Evolutionary conservation across 2,113 vertebrate species (phyloP), one percentile per base, ranked within the genome.

Genomic region (Hydropotes inermis): DNA sequence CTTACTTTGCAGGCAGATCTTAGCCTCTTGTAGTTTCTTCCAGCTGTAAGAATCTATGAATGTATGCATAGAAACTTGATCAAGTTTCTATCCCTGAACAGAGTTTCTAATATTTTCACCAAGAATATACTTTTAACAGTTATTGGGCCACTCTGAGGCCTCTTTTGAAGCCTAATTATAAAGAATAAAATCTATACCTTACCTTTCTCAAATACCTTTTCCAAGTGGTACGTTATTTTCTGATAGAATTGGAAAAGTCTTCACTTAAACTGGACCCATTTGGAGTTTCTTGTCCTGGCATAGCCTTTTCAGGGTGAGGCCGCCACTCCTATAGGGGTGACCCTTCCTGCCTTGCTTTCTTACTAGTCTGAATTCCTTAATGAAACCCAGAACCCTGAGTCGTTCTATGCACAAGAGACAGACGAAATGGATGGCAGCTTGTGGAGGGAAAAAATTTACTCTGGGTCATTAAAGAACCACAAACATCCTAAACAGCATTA

Each of bases 141-240:
- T 79, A 76, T 36, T 97, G 96, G 83, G 81, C 87, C 83, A 84
- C 84, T 27, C 87, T 43, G 16, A 90, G 54, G 4, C 47, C 92
- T 93, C 97, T 98, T 98, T 98, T 96, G 96, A 98, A 98, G 91
- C 98, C 94, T 96, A 97, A 87, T 89, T 95, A 78, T 90, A 98
- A 97, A 96, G 74, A 97, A 87, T 92, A 98, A 95, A 98, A 98
- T 81, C 17, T 93, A 28, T 60, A 96, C 87, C 85, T 0, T 11
- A 92, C 67, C 16, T 60, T 43, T 10, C 15, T 58, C 85, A 94
- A 97, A 92, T 60, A 27, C 58, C 57, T 96, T 97, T 92, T 87
- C 28, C 5, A 39, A 92, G 5, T 19, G 27, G 45, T 50, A 36
- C 28, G 33, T 97, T 95, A 87, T 91, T 93, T 87, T 70, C 33